A percentile compares a stretch with the other conserved stretches of the same genome.
Conservation (phyloP, 2,797 vertebrate species). For the Melopsittacus undulatus region DNA sequence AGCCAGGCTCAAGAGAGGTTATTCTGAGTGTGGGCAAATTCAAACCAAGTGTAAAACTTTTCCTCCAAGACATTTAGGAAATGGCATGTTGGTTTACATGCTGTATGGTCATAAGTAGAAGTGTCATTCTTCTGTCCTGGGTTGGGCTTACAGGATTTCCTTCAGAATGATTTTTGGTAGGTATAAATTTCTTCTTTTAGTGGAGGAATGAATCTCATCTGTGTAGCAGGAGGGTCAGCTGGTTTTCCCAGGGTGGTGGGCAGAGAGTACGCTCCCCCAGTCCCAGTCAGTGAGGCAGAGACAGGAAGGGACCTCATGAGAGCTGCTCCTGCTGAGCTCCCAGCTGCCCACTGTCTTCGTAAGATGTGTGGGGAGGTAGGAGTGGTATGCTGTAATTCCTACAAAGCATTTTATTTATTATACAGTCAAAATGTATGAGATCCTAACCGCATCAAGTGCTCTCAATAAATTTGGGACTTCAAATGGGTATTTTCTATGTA, state of each 20-base stretch:
- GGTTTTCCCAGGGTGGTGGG: not conserved
- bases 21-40: not conserved
- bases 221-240: not conserved
- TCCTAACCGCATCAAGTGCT: not conserved
- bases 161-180: not conserved
- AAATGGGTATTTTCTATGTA: not conserved
- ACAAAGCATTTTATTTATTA: not conserved
- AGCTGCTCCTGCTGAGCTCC: not conserved
- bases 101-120: not conserved
- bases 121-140: not conserved
- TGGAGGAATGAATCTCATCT: not conserved
- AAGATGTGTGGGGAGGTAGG: not conserved
- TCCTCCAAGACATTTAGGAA: not conserved
- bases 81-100: not conserved
- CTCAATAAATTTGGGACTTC: not conserved
- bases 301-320: not conserved
- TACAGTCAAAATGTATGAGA: not conserved
- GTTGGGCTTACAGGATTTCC: not conserved
- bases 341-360: not conserved
- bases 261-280: rapidly evolving
- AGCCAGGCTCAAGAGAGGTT: not conserved
- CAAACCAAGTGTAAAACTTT: not conserved
- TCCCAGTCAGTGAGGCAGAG: not conserved
- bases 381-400: not conserved
- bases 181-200: not conserved